Evolutionary conservation across 1,140 invertebrate genomes (phyloP), one percentile per base, ranked within the genome.

Genomic region (Odontomachus brunneus): DNA sequence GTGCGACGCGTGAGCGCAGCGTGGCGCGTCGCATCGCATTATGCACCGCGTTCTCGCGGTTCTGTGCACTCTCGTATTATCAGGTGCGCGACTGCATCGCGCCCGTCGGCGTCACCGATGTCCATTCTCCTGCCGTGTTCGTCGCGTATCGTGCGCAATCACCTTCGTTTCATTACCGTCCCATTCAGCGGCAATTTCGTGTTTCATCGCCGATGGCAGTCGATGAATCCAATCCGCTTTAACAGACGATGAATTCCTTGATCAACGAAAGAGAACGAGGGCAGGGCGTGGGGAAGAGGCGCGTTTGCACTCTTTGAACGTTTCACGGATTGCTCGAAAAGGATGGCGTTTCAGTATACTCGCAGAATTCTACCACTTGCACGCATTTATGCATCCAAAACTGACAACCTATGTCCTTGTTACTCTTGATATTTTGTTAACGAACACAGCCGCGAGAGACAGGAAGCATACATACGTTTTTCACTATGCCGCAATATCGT

Each of bases 141-240:
- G 81, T 65, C 67, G 75, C 72, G 59, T 81, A 88, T 87, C 75
- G 80, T 71, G 29, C 71, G 71, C 62, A 87, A 87, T 87, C 85
- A 82, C 85, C 71, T 84, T 60, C 82, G 86, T 88, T 88, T 84
- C 85, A 88, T 88, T 88, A 88, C 86, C 71, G 84, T 88, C 84
- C 82, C 82, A 88, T 88, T 88, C 86, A 87, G 51, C 84, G 44
- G 83, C 86, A 82, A 88, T 88, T 88, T 84, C 86, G 84, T 88
- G 85, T 88, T 87, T 87, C 85, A 87, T 84, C 85, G 74, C 48
- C 67, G 57, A 49, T 69, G 44, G 24, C 72, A 67, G 71, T 24
- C 82, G 62, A 78, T 71, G 53, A 75, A 84, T 81, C 71, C 83
- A 82, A 88, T 84, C 55, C 83, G 76, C 83, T 83, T 82, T 80